Conservation (phyloP, 2,113 vertebrate genomes). For the Sinocyclocheilus anophthalmus region DNA sequence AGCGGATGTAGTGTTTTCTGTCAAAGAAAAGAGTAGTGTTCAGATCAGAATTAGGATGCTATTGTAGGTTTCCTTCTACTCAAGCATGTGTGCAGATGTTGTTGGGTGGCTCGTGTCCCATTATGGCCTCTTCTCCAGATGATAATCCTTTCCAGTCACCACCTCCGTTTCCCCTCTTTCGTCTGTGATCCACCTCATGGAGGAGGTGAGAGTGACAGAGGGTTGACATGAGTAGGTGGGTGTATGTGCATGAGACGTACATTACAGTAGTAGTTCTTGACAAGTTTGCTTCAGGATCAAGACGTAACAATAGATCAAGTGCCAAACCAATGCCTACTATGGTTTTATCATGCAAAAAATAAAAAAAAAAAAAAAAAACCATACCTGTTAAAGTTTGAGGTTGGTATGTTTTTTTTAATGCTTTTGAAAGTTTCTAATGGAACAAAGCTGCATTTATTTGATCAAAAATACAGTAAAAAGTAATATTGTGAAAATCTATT, state of each 20-base stretch:
- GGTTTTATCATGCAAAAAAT: too few relatives aligned
- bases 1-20: slow-evolving; percentile 32
- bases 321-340: background rate
- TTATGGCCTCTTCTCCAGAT: slow-evolving; percentile 62
- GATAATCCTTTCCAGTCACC: slow-evolving; percentile 68
- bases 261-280: background rate
- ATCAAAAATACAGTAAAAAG: background rate
- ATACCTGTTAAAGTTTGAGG: background rate
- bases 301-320: background rate
- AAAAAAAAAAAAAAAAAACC: background rate
- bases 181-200: slow-evolving; percentile 52
- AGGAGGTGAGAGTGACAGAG: slow-evolving; percentile 58
- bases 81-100: slow-evolving; percentile 50
- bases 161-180: slow-evolving; percentile 57
- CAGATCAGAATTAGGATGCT: slow-evolving; percentile 53
- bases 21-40: slow-evolving; percentile 61
- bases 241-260: background rate
- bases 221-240: slow-evolving; percentile 48
- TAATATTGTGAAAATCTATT: background rate
- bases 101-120: slow-evolving; percentile 52
- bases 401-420: too few relatives aligned
- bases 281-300: background rate
- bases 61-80: slow-evolving; percentile 26
- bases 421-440: background rate
- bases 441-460: background rate